Base-by-base conservation (phyloP, 2,797 vertebrate genomes). In the Salmo trutta region DNA sequence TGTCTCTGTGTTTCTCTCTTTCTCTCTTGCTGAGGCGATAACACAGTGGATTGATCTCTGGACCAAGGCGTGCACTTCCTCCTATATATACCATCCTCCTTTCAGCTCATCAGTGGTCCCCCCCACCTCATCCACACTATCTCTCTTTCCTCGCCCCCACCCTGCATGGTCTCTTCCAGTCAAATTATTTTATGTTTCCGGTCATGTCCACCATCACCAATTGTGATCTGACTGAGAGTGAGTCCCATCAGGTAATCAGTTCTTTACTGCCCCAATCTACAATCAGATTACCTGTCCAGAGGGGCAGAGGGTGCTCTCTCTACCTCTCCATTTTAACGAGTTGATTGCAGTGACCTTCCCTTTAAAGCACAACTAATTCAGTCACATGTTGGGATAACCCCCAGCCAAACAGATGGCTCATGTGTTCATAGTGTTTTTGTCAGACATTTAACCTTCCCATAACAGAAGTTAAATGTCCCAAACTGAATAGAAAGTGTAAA, bases 51-150 rank as follows among this genome's bases (percentile, higher is more conserved):
- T 0, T 51, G 19, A 29, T 82, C 31, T 79, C 24, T 84, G 79
- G 66, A 62, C 75, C 54, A 31, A 16, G 4, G 68, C 77, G 41
- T 73, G 71, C 68, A 14, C 76, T 69, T 47, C 75, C 77, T 36
- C 64, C 5, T 51, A 90, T 94, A 88, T 91, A 93, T 91, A 91
- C 68, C 73, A 94, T 93, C 93, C 0, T 92, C 89, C 85, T 84
- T 80, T 72, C 0, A 81, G 54, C 66, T 82, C 75, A 75, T 81
- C 53, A 79, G 0, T 54, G 79, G 76, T 69, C 12, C 59, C 10
- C 59, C 71, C 73, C 65, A 56, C 67, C 62, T 81, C 75, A 76
- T 75, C 14, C 65, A 56, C 6, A 3, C n/a, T 14, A 7, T 15
- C 15, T 2, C n/a, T 21, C 51, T 75, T 78, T 73, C 62, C 80